These are phyloP conservation scores for Anastrepha obliqua DNA, from an alignment of 1,140 invertebrate species.

Conservation along the genomic window DNA sequence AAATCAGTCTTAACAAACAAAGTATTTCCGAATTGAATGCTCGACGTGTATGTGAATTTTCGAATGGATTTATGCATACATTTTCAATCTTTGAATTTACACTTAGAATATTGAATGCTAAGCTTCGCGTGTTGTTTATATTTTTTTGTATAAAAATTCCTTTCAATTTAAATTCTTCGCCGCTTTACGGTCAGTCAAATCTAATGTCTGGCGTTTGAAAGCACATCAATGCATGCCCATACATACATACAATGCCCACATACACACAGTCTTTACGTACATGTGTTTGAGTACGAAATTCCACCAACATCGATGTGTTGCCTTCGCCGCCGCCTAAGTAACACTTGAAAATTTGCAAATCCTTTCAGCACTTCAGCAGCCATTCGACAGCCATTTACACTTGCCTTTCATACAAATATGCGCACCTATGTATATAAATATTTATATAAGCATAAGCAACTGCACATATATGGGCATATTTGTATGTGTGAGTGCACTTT, in stretches of 20 bases:
- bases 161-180: conserved; percentile 20
- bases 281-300: background rate
- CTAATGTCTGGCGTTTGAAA: conserved; percentile 6
- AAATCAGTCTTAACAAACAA: too few species aligned
- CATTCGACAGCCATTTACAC: conserved; percentile 51
- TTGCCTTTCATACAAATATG: background rate
- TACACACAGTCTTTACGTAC: background rate
- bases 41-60: too few species aligned
- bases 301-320: conserved; percentile 13
- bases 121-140: background rate
- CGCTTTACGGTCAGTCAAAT: background rate
- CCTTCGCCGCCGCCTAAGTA: conserved; percentile 20
- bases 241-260: conserved; percentile 1
- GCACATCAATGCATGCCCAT: background rate
- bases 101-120: too few species aligned
- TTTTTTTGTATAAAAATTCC: background rate
- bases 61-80: too few species aligned
- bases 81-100: too few species aligned
- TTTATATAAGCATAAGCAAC: conserved; percentile 43
- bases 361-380: conserved; percentile 47
- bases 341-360: conserved; percentile 53
- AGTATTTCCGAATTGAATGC: too few species aligned
- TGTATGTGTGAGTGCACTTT: background rate
- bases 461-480: background rate
- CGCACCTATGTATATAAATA: conserved; percentile 7